A percentile compares a stretch with the other conserved stretches of the same genome.
Conservation (phyloP, 2,113 vertebrate species). For the Passer montanus region DNA sequence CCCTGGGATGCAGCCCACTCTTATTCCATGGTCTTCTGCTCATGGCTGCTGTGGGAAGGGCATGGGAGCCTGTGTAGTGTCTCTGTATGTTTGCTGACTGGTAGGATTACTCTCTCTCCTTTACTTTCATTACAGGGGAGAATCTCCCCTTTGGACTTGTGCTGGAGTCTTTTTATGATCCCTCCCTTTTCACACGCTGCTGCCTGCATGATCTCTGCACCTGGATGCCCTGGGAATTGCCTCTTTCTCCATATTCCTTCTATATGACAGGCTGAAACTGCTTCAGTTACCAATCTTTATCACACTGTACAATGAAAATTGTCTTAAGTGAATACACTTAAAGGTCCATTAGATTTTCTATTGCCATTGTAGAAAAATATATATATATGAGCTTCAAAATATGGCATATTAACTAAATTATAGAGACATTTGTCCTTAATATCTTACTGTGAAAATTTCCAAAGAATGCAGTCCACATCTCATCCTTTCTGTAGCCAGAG, state of each 20-base stretch:
- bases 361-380: background rate
- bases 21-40: background rate
- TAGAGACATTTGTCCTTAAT: background rate
- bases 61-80: rapidly evolving
- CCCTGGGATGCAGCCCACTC: too few species aligned
- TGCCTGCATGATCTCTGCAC: background rate
- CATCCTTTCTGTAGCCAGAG: conserved; percentile 3
- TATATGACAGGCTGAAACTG: background rate
- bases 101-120: background rate
- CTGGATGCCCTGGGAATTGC: background rate
- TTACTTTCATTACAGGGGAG: background rate
- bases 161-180: background rate
- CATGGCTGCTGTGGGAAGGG: background rate
- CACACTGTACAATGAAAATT: background rate
- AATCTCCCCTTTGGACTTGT: background rate
- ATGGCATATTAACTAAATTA: background rate
- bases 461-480: conserved; percentile 10
- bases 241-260: background rate
- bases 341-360: background rate
- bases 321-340: background rate
- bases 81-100: background rate
- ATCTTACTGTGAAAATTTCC: conserved; percentile 10
- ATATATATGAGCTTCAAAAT: background rate
- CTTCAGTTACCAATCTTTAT: background rate
- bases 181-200: background rate